Base-by-base conservation (phyloP, 2,888 invertebrate genomes). In the Xanthorhoe designata region DNA sequence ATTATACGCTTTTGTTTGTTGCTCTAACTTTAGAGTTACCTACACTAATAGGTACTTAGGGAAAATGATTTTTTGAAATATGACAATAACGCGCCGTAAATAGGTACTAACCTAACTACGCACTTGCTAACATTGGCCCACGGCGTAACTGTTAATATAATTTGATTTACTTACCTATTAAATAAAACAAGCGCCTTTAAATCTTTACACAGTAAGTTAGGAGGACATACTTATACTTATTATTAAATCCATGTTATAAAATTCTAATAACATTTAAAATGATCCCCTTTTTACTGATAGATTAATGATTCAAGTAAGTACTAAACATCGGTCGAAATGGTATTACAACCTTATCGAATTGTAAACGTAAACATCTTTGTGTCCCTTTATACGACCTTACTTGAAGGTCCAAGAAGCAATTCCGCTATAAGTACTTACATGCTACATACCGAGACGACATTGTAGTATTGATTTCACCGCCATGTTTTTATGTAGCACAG, bases 401-500 rank as follows among this genome's bases (percentile, higher is more conserved):
- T 51, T 68, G 62, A 64, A 68, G 65, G 62, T 62, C 59, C 42
- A 47, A 50, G 59, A 32, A 62, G 54, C 50, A 55, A 64, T 52
- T 24, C 45, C 24, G 55, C 47, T 64, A 69, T 54, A 51, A 60
- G 19, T 56, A 42, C 32, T n/a, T 10, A 55, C 45, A 9, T 45
- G 45, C 15, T 45, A 56, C 59, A n/a, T 38, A 50, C 55, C 29
- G 51, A 24, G 24, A 61, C 50, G 24, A 45, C 49, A 56, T 53
- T 24, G 32, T 24, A 24, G 2, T 71, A 73, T 71, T 69, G 69
- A 70, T 70, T 71, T 70, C 67, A 57, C 65, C 61, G 66, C 66
- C 61, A 64, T 59, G 47, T 65, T 66, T 57, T 52, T 13, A 2
- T 51, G 49, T 47, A 42, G 52, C 54, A 51, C 58, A 56, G 71